Base-by-base conservation (phyloP, 2,888 invertebrate species). In the Rhagophthalmus giganteus region DNA sequence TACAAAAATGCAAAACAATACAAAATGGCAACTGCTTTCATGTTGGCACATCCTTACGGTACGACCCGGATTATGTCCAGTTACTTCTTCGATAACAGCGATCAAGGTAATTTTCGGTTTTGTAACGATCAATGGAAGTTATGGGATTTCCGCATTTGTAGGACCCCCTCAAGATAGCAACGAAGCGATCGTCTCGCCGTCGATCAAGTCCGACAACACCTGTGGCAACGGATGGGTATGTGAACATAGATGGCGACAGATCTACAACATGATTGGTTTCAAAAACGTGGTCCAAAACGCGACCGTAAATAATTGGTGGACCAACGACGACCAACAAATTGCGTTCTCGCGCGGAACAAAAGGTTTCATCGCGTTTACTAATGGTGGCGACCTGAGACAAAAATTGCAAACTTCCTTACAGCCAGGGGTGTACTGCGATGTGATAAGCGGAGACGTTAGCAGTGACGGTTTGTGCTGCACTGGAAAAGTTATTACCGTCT, bases 31-130 rank as follows among this genome's bases (percentile, higher is more conserved):
- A 85, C 84, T 2, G 90, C 90, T 0, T 94, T 93, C 73, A 90
- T 88, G 83, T 77, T 96, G 73, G 91, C 94, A 0, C 87, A 88
- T 79, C 86, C 90, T 0, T 91, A 90, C 59, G 90, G 90, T 1
- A 78, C 81, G 49, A 84, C 90, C 0, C 82, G 89, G 37, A 74
- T 94, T 39, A 93, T 96, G 89, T 93, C 93, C 68, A 92, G 93
- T 58, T 95, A 83, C 67, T 77, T 68, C 31, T 95, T 92, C 73
- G 66, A 70, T 0, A 60, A 82, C 47, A 78, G 78, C 3, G 84
- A 86, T 62, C 62, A 67, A 61, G 69, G 71, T 61, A 54, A 12
- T 4, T 14, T 9, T 2, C 2, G 9, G 5, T 33, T 20, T 24
- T 16, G 3, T 15, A 20, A 1, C n/a, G 13, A 10, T 11, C 9